These are phyloP conservation scores for Anguilla pacifica DNA, from an alignment of 2,797 vertebrate species.

Conservation along the genomic window DNA sequence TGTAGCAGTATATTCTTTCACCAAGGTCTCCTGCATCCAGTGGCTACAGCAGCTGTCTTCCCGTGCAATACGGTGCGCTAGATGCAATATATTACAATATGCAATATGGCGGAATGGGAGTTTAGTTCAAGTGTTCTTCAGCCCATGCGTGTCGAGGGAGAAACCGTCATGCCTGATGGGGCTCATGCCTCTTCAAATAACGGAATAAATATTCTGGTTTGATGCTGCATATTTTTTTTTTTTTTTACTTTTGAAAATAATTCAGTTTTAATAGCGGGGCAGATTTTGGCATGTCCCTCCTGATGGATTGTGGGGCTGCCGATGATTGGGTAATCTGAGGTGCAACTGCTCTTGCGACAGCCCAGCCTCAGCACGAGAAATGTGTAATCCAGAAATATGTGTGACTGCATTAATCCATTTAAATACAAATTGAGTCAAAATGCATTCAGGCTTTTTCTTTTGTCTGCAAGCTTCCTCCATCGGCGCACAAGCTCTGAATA, in stretches of 20 bases:
- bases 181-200: background rate
- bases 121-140: background rate
- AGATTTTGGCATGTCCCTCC: background rate
- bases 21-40: background rate
- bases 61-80: background rate
- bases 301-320: background rate
- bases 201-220: background rate
- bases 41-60: background rate
- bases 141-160: background rate
- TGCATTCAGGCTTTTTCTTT: constrained; percentile 12
- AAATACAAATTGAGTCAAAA: constrained; percentile 24
- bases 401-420: constrained; percentile 27
- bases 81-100: background rate
- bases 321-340: constrained; percentile 8
- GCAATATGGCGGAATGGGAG: background rate
- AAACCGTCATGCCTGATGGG: background rate
- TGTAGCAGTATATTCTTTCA: background rate
- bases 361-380: background rate
- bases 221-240: background rate
- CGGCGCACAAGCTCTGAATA: constrained; percentile 33
- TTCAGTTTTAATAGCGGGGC: constrained; percentile 13
- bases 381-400: constrained; percentile 23
- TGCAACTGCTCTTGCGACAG: background rate
- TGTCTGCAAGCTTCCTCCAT: background rate
- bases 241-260: background rate